phyloP scores from a whole-genome alignment of 2,113 vertebrate genomes.

The Pitta sordida region DNA sequence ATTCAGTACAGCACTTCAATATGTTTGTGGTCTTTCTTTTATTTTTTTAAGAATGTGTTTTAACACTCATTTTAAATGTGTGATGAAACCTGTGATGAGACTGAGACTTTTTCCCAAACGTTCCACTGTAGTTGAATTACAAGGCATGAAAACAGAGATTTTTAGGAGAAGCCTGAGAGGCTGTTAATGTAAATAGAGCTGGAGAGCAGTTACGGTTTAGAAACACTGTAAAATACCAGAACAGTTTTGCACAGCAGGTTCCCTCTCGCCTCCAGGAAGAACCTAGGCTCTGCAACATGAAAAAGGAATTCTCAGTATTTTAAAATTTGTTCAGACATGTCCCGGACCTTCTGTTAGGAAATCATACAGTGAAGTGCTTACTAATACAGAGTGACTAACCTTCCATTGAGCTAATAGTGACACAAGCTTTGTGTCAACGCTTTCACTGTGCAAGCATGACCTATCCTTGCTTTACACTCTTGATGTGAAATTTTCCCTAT shows the following conservation, averaged over 20 bases:
- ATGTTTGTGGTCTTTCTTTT: not conserved
- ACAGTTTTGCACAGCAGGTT: conserved; percentile 5
- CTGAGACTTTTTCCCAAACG: not conserved
- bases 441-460: conserved; percentile 10
- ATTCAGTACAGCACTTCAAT: not conserved
- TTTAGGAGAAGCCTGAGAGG: not conserved
- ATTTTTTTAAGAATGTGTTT: not conserved
- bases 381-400: conserved; percentile 38
- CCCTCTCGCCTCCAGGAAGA: not conserved
- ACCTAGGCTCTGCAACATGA: not conserved
- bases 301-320: conserved; percentile 40
- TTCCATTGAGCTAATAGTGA: conserved; percentile 13
- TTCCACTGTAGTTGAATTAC: not conserved
- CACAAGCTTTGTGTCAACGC: conserved; percentile 25
- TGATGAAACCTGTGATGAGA: not conserved
- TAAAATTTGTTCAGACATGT: conserved; percentile 47
- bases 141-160: not conserved
- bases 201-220: not conserved
- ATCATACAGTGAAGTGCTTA: conserved; percentile 1
- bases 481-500: not conserved
- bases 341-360: conserved; percentile 36
- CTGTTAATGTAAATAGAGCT: not conserved
- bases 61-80: not conserved
- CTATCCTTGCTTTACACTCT: not conserved
- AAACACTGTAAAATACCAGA: not conserved